Percentiles rank a stretch among this genome's conserved stretches.
phyloP scores from a whole-genome alignment of 2,797 vertebrate species.

The Pangasius djambal region DNA sequence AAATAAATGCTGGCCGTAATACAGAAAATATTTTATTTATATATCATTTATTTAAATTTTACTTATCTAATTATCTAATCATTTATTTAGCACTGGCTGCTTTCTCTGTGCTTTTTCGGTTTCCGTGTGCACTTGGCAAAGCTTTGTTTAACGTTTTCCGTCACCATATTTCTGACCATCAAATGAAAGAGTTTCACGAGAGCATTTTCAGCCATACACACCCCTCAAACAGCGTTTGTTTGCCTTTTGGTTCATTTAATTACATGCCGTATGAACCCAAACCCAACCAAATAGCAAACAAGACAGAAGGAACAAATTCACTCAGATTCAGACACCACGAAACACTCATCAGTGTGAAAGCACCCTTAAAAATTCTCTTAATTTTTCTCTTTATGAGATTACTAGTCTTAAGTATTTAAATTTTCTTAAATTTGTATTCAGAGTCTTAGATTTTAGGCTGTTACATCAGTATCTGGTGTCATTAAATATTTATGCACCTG shows the following conservation, averaged over 20 bases:
- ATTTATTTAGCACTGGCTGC: background rate
- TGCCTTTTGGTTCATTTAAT: background rate
- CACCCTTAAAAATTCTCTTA: background rate
- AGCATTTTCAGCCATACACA: background rate
- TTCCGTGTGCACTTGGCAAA: background rate
- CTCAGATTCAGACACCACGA: background rate
- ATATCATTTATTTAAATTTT: background rate
- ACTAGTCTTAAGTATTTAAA: background rate
- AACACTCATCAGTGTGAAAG: background rate
- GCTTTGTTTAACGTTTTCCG: background rate
- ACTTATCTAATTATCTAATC: background rate
- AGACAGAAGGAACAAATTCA: background rate
- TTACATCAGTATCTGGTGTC: background rate
- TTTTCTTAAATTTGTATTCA: too few relatives aligned
- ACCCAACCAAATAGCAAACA: background rate
- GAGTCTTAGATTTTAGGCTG: background rate
- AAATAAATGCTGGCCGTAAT: background rate
- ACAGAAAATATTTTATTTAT: background rate
- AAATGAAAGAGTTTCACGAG: background rate
- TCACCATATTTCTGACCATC: background rate
- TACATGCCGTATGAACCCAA: background rate
- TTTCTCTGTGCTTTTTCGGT: background rate
- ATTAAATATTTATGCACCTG: background rate
- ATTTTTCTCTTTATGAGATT: background rate
- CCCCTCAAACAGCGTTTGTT: background rate